Base-by-base conservation (phyloP, 2,888 invertebrate genomes). In the Schizaphis graminum region DNA sequence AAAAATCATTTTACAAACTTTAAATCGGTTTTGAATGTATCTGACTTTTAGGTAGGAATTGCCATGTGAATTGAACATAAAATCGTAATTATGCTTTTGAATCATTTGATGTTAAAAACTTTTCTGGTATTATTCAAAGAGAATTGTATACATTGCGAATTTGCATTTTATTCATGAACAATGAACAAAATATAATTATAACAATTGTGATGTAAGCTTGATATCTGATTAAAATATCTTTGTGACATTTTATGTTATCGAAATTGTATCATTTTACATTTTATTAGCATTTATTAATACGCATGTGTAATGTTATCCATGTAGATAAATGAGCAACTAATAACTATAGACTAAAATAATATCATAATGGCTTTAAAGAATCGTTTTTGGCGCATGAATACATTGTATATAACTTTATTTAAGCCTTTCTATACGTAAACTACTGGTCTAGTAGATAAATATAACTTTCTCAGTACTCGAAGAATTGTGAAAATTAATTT, bases 221-320 rank as follows among this genome's bases (percentile, higher is more conserved):
- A 47, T 10, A 11, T 91, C 35, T 91, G 26, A 77, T 77, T 91
- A 35, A 91, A 77, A 91, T 35, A 24, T 91, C n/a, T 67, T 61
- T 67, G 49, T 35, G 44, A 21, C 57, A 53, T 53, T 53, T 53
- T 53, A 53, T 47, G n/a, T 89, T 90, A 61, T 41, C 47, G 4
- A 90, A 90, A 44, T 47, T 90, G 21, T 57, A 89, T 57, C 3
- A n/a, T n/a, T 44, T 10, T 24, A 35, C 26, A 77, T 67, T 77
- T 26, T 67, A 67, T 67, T 44, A 24, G 47, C 13, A n/a, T 89
- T 87, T 87, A 35, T 77, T 35, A 35, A 77, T 35, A 8, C 21
- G n/a, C 13, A 35, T 21, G n/a, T n/a, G n/a, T n/a, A n/a, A 2
- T 49, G 10, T 49, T 87, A 16, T 87, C 28, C 47, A 49, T 7